Base-by-base conservation (phyloP, 2,113 vertebrate genomes). In the Brevimyrus niger region DNA sequence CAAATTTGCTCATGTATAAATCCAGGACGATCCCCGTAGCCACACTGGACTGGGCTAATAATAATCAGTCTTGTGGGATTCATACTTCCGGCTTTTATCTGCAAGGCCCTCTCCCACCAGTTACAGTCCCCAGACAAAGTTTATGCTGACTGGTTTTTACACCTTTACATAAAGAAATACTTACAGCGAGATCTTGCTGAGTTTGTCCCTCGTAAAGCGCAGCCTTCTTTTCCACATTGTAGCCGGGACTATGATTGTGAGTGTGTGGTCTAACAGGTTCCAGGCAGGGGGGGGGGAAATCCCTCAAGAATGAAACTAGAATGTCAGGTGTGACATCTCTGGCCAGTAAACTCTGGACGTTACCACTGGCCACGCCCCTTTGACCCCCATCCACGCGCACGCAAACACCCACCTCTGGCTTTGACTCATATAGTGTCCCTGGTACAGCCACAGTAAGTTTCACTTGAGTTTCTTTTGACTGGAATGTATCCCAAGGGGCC, bases 151-250 rank as follows among this genome's bases (percentile, higher is more conserved):
- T n/a, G 27, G 10, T 38, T n/a, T 17, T 35, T 19, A 80, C 73
- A 51, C 51, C 11, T n/a, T n/a, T n/a, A 38, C 73, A 44, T 8
- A 31, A 19, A 53, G 44, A 76, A 46, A 0, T 17, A 46, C 65
- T 90, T 73, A 90, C 69, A 5, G 31, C 8, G 46, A 65, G 9
- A 48, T 21, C 46, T 53, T 87, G 89, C 35, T 21, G 55, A 50
- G 44, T 51, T 21, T 82, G 65, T 13, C 27, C 13, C 84, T 35
- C 7, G 65, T 31, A 17, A 76, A 38, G 47, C 80, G 17, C 4
- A 89, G 84, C 61, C 48, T 38, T 80, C 35, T 50, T 51, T 47
- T 87, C 89, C 89, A 89, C 85, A 53, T 76, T 73, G 65, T 80
- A 35, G 21, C 44, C 10, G 46, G 27, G 46, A 44, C 15, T 50